Evolutionary conservation across 2,113 vertebrate genomes (phyloP).

Genomic region (Gallinago media): DNA sequence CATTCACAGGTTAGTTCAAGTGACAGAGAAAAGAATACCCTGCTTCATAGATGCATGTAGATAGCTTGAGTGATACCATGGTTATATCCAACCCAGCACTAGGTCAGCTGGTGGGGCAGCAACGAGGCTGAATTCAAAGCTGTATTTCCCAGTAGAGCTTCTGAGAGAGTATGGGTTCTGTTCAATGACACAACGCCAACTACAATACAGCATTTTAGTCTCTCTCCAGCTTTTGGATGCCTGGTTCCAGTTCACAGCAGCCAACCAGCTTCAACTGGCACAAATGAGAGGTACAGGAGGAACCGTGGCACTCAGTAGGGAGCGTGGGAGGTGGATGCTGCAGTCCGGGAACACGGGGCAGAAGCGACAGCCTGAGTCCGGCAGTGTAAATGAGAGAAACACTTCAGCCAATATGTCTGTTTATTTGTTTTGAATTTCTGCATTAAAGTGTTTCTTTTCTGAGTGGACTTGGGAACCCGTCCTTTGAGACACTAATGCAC

Average conservation of each 20-base stretch:
- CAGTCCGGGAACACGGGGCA: fast-evolving
- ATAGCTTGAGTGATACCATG: too few relatives aligned
- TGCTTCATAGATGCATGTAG: not conserved
- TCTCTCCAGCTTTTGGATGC: not conserved
- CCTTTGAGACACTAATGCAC: not conserved
- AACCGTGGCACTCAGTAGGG: fast-evolving
- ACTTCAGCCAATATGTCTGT: not conserved
- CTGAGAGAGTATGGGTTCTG: fast-evolving
- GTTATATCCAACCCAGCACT: not conserved
- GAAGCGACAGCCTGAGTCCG: not conserved
- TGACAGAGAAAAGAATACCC: not conserved
- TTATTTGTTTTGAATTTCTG: conserved; percentile 30
- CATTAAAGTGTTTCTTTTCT: not conserved
- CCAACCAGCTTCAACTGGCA: not conserved
- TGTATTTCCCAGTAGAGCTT: not conserved
- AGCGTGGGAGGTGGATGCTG: not conserved
- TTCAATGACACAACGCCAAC: not conserved
- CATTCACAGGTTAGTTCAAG: not conserved
- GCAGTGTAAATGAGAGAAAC: not conserved
- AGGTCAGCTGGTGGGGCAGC: not conserved
- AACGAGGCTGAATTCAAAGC: not conserved
- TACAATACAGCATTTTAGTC: not conserved
- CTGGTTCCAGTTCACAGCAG: not conserved
- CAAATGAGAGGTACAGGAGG: not conserved
- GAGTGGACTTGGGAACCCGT: not conserved